Evolutionary conservation across 2,113 vertebrate species (phyloP).

Genomic region (Tapirus terrestris): DNA sequence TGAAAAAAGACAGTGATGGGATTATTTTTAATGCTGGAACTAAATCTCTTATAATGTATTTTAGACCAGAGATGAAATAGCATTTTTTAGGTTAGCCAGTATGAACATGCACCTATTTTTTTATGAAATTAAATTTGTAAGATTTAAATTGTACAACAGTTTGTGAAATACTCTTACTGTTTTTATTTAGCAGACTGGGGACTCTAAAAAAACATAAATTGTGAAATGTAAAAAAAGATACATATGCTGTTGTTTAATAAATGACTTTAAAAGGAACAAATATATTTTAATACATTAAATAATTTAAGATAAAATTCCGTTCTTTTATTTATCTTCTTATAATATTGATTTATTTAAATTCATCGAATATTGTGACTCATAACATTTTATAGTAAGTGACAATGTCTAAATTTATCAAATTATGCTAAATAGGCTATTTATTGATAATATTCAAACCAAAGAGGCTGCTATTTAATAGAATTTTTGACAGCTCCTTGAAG

Average conservation of each 20-base stretch:
- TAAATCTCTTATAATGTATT: constrained; percentile 62
- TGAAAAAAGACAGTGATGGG: constrained; percentile 61
- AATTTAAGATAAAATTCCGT: neutral
- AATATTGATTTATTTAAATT: neutral
- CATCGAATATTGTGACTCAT: neutral
- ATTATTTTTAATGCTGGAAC: constrained; percentile 75
- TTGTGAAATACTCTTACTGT: constrained; percentile 43
- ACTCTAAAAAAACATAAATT: constrained; percentile 47
- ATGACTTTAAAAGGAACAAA: neutral
- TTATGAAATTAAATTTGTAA: constrained; percentile 44
- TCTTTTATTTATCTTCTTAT: neutral
- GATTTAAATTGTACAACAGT: constrained; percentile 45
- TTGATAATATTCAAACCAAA: neutral
- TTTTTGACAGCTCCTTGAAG: neutral
- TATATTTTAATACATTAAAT: neutral
- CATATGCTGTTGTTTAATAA: neutral
- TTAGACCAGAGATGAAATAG: neutral
- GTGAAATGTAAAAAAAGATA: neutral
- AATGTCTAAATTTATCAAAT: neutral
- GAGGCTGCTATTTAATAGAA: neutral
- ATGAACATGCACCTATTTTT: neutral
- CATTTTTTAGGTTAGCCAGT: neutral
- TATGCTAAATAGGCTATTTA: neutral
- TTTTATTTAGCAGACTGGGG: constrained; percentile 62
- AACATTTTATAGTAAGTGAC: neutral